These are phyloP conservation scores for Micronisus gabar DNA, from an alignment of 2,113 vertebrate genomes.

Conservation along the genomic window DNA sequence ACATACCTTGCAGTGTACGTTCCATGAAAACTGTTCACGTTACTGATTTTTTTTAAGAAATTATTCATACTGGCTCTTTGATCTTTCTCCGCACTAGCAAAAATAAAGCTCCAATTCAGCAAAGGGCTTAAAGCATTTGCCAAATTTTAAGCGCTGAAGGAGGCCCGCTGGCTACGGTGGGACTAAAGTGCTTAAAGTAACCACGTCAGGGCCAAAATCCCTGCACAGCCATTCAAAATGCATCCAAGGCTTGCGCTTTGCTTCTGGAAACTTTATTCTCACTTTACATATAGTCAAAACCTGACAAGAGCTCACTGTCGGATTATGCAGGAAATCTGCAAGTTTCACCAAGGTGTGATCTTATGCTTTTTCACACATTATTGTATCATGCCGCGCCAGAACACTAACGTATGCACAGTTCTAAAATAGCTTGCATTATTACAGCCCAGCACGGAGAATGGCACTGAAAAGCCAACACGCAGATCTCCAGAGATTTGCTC, in stretches of 20 bases:
- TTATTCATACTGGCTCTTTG: not conserved
- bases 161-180: not conserved
- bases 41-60: not conserved
- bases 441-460: slow-evolving; percentile 49
- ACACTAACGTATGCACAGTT: slow-evolving; percentile 77
- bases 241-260: slow-evolving; percentile 33
- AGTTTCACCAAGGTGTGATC: slow-evolving; percentile 79
- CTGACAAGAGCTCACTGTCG: slow-evolving; percentile 72
- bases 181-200: not conserved
- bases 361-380: slow-evolving; percentile 77
- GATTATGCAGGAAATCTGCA: slow-evolving; percentile 77
- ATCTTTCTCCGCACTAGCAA: not conserved
- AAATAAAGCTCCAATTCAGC: not conserved
- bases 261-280: slow-evolving; percentile 67
- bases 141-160: not conserved
- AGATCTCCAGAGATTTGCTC: slow-evolving; percentile 29
- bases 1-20: fast-evolving
- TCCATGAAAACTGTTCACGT: not conserved
- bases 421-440: slow-evolving; percentile 75
- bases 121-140: not conserved
- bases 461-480: not conserved
- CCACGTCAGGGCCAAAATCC: slow-evolving; percentile 2
- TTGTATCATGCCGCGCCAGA: slow-evolving; percentile 71
- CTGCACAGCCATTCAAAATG: slow-evolving; percentile 20
- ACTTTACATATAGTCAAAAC: slow-evolving; percentile 67